A percentile compares a stretch with the other conserved stretches of the same genome.
Evolutionary conservation across 2,888 invertebrate species (phyloP).

Genomic region (Drosophila conformis): DNA sequence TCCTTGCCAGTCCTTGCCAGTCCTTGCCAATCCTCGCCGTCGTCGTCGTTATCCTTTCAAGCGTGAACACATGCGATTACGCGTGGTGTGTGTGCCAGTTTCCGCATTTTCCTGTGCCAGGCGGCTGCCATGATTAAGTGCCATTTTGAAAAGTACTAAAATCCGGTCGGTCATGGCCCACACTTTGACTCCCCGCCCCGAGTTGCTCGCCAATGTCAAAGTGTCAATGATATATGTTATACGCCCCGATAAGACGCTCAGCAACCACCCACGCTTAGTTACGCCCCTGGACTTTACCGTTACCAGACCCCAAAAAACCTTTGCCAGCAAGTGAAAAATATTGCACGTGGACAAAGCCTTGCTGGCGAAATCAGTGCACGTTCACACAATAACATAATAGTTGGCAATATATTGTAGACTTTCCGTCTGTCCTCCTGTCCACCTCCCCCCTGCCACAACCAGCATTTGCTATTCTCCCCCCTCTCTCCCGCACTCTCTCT

Average conservation of each 20-base stretch:
- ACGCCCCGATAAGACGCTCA: conserved; percentile 77
- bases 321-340: conserved; percentile 63
- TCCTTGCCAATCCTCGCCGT: conserved; percentile 5
- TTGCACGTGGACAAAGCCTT: conserved; percentile 74
- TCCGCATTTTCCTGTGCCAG: conserved; percentile 82
- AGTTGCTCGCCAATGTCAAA: conserved; percentile 76
- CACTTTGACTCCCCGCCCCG: conserved; percentile 31
- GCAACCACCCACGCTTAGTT: conserved; percentile 5
- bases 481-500: not conserved
- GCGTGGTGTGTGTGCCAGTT: conserved; percentile 81
- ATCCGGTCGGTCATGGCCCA: conserved; percentile 81
- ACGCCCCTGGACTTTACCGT: not conserved
- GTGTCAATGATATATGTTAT: conserved; percentile 84
- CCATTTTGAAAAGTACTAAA: conserved; percentile 85
- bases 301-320: conserved; percentile 11
- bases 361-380: conserved; percentile 76
- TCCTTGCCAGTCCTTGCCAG: not conserved
- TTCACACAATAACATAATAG: conserved; percentile 81
- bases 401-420: conserved; percentile 72
- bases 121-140: conserved; percentile 84
- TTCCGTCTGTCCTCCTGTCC: conserved; percentile 33
- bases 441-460: not conserved
- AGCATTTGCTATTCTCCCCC: not conserved
- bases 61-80: conserved; percentile 85
- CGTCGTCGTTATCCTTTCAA: conserved; percentile 82